Evolutionary conservation across 92 coral and sea anemone genomes (phyloP).

Genomic region (Metridium senile): DNA sequence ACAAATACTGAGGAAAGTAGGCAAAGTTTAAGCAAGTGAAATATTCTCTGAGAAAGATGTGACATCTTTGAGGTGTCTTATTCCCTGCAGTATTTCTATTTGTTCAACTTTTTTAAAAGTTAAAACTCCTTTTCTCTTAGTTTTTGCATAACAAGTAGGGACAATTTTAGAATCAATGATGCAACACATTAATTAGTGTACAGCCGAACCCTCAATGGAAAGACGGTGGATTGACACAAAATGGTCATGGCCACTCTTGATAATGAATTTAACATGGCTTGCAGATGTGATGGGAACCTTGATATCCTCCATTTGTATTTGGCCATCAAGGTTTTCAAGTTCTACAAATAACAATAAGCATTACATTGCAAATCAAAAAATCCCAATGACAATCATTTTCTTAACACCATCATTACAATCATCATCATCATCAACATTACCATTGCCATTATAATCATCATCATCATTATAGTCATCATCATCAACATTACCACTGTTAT

Average conservation of each 20-base stretch:
- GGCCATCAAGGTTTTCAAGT: conserved; percentile 83
- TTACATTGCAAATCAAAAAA: not conserved
- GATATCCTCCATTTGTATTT: conserved; percentile 90
- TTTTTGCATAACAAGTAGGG: no score
- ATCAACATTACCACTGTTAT: not conserved
- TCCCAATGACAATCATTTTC: no score
- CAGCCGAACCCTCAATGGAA: conserved; percentile 84
- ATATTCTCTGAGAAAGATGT: no score
- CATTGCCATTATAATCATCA: no score
- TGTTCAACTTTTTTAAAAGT: no score
- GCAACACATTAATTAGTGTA: conserved; percentile 52
- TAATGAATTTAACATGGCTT: conserved; percentile 70
- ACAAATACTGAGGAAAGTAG: no score
- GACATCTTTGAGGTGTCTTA: no score
- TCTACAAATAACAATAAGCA: conserved; percentile 46
- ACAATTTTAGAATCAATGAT: no score
- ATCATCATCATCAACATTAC: not conserved
- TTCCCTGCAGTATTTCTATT: no score
- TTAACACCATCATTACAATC: not conserved
- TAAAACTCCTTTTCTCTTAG: no score
- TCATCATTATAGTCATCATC: no score
- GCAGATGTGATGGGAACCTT: conserved; percentile 88
- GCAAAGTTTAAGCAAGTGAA: no score
- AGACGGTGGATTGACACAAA: conserved; percentile 82
- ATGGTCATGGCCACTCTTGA: conserved; percentile 80